Evolutionary conservation across 2,113 vertebrate species (phyloP).

Genomic region (Penelope pileata): DNA sequence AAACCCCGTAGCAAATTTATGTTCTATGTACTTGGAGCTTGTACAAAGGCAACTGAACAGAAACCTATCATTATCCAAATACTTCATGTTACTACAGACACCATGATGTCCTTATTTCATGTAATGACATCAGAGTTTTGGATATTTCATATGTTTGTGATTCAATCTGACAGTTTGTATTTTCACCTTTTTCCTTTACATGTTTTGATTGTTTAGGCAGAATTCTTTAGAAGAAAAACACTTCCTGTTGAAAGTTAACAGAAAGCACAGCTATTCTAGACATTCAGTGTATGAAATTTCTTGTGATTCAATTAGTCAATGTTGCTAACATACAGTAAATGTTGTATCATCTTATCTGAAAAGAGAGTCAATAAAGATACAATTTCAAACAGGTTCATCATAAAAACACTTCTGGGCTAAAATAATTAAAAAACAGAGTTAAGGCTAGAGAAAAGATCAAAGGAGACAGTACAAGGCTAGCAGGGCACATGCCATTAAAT

Average conservation of each 20-base stretch:
- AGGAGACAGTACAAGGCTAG: background rate
- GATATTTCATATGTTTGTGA: background rate
- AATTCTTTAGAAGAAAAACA: background rate
- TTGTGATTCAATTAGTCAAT: background rate
- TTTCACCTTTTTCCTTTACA: background rate
- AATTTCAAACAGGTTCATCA: background rate
- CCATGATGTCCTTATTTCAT: background rate
- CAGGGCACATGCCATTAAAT: background rate
- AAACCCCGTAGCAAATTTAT: background rate
- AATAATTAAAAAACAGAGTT: background rate
- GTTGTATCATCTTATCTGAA: background rate
- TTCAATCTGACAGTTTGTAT: background rate
- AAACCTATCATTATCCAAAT: background rate
- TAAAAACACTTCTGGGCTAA: background rate
- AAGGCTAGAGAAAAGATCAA: background rate
- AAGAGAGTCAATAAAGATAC: background rate
- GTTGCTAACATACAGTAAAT: background rate
- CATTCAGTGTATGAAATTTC: background rate
- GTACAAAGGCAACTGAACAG: background rate
- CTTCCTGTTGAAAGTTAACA: background rate
- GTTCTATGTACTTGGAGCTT: background rate
- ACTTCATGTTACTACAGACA: background rate
- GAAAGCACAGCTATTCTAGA: background rate
- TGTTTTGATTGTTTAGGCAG: background rate
- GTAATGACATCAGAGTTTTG: background rate